Base-by-base conservation (phyloP, 2,888 invertebrate species). In the Trileptium ribeirensis region DNA sequence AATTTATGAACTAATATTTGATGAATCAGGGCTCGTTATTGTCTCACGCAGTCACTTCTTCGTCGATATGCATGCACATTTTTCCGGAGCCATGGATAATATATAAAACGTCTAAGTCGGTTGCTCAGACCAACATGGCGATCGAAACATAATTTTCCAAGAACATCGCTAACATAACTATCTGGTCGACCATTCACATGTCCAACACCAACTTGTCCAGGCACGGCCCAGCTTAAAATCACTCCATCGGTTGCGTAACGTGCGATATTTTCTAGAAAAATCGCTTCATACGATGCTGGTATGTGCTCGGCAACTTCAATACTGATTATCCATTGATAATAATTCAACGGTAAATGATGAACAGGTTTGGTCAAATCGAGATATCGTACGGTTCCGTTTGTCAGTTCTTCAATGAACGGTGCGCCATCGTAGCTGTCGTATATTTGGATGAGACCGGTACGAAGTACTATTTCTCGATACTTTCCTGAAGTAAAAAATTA, bases 261-360 rank as follows among this genome's bases (percentile, higher is more conserved):
- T 15, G 67, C 82, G 1, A 82, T 34, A 70, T 82, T 82, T 37
- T 81, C 67, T 1, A 82, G 15, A 79, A 67, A 82, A 51, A 70
- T 75, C 1, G 37, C 36, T 39, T 82, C 82, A 36, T 78, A 82
- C n/a, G 39, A 29, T 67, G 39, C 37, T 3, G 82, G 82, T 29
- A 82, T 82, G 38, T 82, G 82, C 24, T 82, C 82, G 29, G 82
- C 82, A n/a, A 82, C 82, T 40, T 82, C 82, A 19, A 82, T 19
- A 39, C 82, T 82, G 19, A 82, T 33, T 29, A 82, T 38, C 82
- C 82, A 82, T 34, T 82, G 81, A 38, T 67, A 82, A n/a, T n/a
- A n/a, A n/a, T n/a, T n/a, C 24, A 29, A 1, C 2, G 81, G 37
- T 33, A 82, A 3, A 29, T 74, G 74, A 74, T 83, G 80, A 1